phyloP scores from a whole-genome alignment of 2,113 vertebrate genomes.

The Clarias gariepinus region DNA sequence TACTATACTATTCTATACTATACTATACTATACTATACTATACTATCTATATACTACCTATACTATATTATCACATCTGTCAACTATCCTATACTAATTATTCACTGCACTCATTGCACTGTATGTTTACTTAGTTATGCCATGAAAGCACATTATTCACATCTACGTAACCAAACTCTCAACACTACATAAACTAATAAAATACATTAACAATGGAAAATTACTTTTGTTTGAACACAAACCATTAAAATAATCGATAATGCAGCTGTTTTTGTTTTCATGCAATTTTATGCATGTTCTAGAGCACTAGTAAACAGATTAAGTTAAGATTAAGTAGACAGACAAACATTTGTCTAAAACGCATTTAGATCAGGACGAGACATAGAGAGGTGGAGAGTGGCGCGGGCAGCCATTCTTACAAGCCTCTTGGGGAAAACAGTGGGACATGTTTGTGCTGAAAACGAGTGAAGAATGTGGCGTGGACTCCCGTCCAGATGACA shows the following conservation, averaged over 20 bases:
- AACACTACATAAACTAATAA: background rate
- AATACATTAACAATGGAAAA: background rate
- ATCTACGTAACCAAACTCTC: background rate
- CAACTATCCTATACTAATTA: too few species aligned
- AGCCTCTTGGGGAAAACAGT: constrained; percentile 56
- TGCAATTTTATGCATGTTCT: background rate
- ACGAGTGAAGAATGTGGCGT: constrained; percentile 61
- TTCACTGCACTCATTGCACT: too few species aligned
- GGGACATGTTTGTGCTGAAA: constrained; percentile 59
- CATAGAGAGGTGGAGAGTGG: constrained; percentile 18
- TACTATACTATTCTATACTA: too few species aligned
- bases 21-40: too few species aligned
- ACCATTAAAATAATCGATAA: background rate
- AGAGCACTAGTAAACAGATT: background rate
- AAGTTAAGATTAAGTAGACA: background rate
- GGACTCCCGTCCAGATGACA: constrained; percentile 63
- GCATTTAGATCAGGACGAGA: background rate
- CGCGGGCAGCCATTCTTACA: constrained; percentile 48
- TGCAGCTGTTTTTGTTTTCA: background rate
- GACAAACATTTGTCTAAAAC: background rate
- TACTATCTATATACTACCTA: too few species aligned
- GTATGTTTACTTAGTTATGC: too few species aligned
- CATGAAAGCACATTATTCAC: background rate
- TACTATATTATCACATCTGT: too few species aligned
- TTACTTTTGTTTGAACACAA: background rate